These are phyloP conservation scores for Osmerus eperlanus DNA, from an alignment of 2,113 vertebrate species.

Conservation along the genomic window DNA sequence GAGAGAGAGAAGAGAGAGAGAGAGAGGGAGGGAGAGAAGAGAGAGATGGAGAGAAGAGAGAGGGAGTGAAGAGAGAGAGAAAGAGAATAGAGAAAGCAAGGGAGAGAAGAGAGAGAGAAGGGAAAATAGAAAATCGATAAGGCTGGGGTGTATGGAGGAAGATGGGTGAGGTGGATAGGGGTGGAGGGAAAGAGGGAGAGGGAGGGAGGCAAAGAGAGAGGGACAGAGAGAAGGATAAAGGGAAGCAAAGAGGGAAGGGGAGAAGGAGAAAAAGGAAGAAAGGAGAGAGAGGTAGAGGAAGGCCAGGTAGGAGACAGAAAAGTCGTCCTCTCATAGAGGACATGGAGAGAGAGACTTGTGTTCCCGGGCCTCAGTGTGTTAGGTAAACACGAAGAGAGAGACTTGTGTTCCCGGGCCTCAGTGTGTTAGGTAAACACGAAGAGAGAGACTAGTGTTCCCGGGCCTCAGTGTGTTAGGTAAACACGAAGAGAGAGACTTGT, in stretches of 20 bases:
- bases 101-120: conserved; percentile 70
- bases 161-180: too few species aligned
- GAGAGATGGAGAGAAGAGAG: conserved; percentile 38
- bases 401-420: not conserved
- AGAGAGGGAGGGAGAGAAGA: conserved; percentile 20
- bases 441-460: conserved; percentile 33
- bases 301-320: conserved; percentile 37
- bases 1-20: conserved; percentile 21
- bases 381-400: conserved; percentile 14
- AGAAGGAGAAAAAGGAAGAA: conserved; percentile 14
- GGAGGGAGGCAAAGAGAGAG: conserved; percentile 59
- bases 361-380: too few species aligned
- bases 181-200: conserved; percentile 10
- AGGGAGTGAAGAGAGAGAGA: conserved; percentile 5
- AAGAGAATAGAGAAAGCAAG: conserved; percentile 41
- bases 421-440: not conserved
- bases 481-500: conserved; percentile 44
- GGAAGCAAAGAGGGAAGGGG: conserved; percentile 29
- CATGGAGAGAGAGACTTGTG: conserved; percentile 34
- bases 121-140: conserved; percentile 13
- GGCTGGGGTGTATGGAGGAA: too few species aligned
- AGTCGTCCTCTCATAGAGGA: conserved; percentile 33
- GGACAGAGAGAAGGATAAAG: conserved; percentile 61
- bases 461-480: too few species aligned
- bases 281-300: conserved; percentile 21